Base-by-base conservation (phyloP, 2,797 vertebrate species). In the Coracias cyanogaster region DNA sequence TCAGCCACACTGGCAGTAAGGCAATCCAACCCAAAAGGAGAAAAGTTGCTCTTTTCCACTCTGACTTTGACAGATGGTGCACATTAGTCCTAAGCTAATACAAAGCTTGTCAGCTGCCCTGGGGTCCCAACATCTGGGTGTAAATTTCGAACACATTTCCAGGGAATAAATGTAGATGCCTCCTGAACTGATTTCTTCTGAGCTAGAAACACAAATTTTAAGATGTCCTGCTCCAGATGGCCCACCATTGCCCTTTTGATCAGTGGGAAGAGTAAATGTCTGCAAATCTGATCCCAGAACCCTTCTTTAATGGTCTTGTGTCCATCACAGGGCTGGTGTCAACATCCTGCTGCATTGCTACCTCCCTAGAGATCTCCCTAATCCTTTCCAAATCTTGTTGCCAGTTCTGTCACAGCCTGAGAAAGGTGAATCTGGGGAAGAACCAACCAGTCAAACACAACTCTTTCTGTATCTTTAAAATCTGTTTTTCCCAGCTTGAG, bases 21-120 rank as follows among this genome's bases (percentile, higher is more conserved):
- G 20, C 28, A 64, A 31, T 51, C 39, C 62, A 72, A 3, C 9
- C 29, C 3, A 1, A 51, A 33, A 52, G 49, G 31, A 26, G 45
- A 21, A 39, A 66, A 57, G 48, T 48, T 80, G 73, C 11, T 65
- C 20, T 65, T 79, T 71, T 45, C 19, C 31, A 49, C 33, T 73
- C 52, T 51, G 89, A 49, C 37, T 93, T 66, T n/a, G 77, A 35
- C 55, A 77, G 74, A 79, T 89, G 87, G 66, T 90, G 26, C 29
- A 37, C 18, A 49, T 86, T 73, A 90, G 58, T 79, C 25, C 62
- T 45, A 51, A 92, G n/a, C 35, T 66, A 73, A 79, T 64, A 66
- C 12, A 41, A 57, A 55, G 28, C 55, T 92, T 79, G 55, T 86
- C 70, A 73, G 35, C 62, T 79, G 51, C 77, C 45, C 17, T 35